Percentiles rank a stretch among this genome's conserved stretches.
These are phyloP conservation scores for Machaerirhynchus nigripectus DNA, from an alignment of 2,113 vertebrate species.

Conservation along the genomic window DNA sequence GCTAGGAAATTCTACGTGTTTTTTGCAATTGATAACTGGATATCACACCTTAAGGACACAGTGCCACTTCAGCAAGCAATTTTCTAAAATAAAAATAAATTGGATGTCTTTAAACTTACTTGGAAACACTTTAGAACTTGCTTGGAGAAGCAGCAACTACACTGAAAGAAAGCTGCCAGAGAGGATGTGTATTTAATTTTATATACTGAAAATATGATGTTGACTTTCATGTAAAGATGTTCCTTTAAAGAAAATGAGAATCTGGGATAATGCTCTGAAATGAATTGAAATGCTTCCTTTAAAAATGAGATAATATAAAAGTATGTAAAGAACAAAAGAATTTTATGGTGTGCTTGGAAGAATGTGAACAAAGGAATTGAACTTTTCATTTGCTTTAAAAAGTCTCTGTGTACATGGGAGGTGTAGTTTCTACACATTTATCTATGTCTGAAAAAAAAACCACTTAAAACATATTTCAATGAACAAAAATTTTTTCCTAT, in stretches of 20 bases:
- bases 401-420: background rate
- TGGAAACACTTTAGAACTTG: background rate
- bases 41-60: background rate
- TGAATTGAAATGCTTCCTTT: background rate
- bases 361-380: background rate
- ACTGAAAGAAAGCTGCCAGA: background rate
- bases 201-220: background rate
- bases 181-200: background rate
- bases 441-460: rapidly evolving
- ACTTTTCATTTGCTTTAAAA: background rate
- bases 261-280: background rate
- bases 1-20: background rate
- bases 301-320: background rate
- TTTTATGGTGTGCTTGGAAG: background rate
- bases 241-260: background rate
- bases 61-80: background rate
- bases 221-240: background rate
- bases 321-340: background rate
- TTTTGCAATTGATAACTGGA: background rate
- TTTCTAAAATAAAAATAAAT: background rate
- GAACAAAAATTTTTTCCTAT: background rate
- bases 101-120: background rate
- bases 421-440: background rate
- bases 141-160: background rate
- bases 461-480: background rate